Conservation (phyloP, 1,140 invertebrate species). For the Arion vulgaris region DNA sequence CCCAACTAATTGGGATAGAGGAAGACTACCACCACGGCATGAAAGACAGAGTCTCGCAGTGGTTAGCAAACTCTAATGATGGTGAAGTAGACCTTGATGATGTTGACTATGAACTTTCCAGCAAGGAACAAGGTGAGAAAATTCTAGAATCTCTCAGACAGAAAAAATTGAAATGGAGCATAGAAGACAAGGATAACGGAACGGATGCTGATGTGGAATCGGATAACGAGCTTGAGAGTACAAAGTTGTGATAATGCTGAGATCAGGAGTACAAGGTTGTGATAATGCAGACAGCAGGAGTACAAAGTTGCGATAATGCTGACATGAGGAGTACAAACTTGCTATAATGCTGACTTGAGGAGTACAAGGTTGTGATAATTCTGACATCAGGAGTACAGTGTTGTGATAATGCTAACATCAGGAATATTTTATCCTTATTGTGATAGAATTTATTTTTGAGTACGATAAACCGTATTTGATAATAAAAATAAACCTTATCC, state of each 20-base stretch:
- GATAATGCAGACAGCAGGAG: no score
- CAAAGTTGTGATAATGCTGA: slow-evolving; percentile 37
- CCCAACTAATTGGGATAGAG: slow-evolving; percentile 58
- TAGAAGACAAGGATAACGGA: slow-evolving; percentile 16
- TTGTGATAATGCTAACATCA: no score
- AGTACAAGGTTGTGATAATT: no score
- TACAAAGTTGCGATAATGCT: no score
- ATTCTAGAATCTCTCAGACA: slow-evolving; percentile 31
- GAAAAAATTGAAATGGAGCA: background rate
- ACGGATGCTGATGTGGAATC: slow-evolving; percentile 39
- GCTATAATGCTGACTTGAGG: no score
- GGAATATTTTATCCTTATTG: no score
- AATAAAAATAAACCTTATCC: no score
- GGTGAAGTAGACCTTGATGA: background rate
- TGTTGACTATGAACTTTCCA: background rate
- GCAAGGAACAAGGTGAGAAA: background rate
- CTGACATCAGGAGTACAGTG: no score
- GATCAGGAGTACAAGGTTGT: no score
- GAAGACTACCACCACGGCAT: slow-evolving; percentile 57
- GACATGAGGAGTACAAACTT: no score
- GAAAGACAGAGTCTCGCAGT: slow-evolving; percentile 55
- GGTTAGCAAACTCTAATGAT: slow-evolving; percentile 48
- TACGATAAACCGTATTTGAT: no score
- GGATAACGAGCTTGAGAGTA: slow-evolving; percentile 7
- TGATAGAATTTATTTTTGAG: no score